Evolutionary conservation across 2,888 invertebrate genomes (phyloP).

Genomic region (Ceraclea dissimilis): DNA sequence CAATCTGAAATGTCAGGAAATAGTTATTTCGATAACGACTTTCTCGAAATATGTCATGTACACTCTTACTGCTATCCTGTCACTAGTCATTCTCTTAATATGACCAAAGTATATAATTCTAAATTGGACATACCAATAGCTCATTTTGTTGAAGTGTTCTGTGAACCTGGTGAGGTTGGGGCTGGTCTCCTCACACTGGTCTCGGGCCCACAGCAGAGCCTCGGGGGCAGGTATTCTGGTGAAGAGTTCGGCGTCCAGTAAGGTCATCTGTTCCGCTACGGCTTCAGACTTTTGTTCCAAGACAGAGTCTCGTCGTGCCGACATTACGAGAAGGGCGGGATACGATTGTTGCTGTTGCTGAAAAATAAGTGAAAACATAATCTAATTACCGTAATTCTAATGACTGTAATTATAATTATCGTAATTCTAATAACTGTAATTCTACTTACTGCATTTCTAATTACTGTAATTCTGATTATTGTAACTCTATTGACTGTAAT

Average conservation of each 20-base stretch:
- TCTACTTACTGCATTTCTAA: too few relatives aligned
- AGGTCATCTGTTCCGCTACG: conserved; percentile 97
- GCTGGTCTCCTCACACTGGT: conserved; percentile 94
- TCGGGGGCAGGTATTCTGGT: conserved; percentile 96
- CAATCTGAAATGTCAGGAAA: too few relatives aligned
- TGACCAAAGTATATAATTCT: too few relatives aligned
- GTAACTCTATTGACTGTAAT: too few relatives aligned
- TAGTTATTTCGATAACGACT: too few relatives aligned
- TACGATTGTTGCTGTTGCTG: conserved; percentile 18
- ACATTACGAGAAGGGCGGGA: conserved; percentile 5
- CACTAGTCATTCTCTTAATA: too few relatives aligned
- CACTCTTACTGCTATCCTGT: too few relatives aligned
- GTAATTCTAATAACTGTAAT: too few relatives aligned
- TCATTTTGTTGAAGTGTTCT: conserved; percentile 99
- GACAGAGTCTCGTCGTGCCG: conserved; percentile 50
- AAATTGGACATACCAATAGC: conserved; percentile 87
- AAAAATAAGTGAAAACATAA: background rate
- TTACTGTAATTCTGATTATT: too few relatives aligned
- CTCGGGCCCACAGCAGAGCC: conserved; percentile 93
- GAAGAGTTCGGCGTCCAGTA: conserved; percentile 91
- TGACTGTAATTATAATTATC: background rate
- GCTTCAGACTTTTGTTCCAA: conserved; percentile 91
- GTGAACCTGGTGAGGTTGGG: conserved; percentile 96
- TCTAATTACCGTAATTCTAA: background rate
- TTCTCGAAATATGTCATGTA: too few relatives aligned